Percentiles rank a stretch among this genome's conserved stretches.
phyloP scores from a whole-genome alignment of 2,797 vertebrate genomes.

The Tapera naevia region DNA sequence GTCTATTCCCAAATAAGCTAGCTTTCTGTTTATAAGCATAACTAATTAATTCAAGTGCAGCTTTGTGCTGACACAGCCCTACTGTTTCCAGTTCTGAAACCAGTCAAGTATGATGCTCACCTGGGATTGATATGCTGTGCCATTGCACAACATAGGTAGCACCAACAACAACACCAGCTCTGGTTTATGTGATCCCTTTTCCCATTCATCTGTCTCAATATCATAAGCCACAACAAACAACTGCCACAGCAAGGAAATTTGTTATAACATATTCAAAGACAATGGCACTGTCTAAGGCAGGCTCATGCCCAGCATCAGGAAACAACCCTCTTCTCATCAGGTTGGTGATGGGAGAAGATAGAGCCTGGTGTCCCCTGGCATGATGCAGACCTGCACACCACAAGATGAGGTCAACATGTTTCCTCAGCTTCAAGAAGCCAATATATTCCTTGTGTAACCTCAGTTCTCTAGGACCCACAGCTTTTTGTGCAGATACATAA shows the following conservation, averaged over 20 bases:
- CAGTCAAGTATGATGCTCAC: not conserved
- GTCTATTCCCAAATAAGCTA: conserved; percentile 13
- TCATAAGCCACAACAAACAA: not conserved
- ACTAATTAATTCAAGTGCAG: conserved; percentile 1
- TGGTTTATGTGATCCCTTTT: not conserved
- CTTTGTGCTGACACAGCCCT: not conserved
- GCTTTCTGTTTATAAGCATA: not conserved
- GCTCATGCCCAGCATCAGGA: not conserved
- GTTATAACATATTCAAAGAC: not conserved
- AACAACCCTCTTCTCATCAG: not conserved
- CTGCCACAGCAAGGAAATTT: not conserved
- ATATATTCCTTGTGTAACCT: not conserved
- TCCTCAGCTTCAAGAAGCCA: not conserved
- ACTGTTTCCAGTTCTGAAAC: not conserved
- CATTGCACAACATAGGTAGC: not conserved
- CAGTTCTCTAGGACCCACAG: not conserved
- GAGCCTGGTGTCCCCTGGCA: not conserved
- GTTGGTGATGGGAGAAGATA: not conserved
- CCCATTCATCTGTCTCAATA: not conserved
- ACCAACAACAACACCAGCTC: not conserved
- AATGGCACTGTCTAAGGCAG: not conserved
- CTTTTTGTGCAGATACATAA: not conserved
- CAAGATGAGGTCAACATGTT: not conserved
- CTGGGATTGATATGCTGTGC: not conserved
- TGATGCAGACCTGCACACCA: not conserved